A percentile compares a stretch with the other conserved stretches of the same genome.
Evolutionary conservation across 2,113 vertebrate species (phyloP).

Genomic region (Brachypteracias leptosomus): DNA sequence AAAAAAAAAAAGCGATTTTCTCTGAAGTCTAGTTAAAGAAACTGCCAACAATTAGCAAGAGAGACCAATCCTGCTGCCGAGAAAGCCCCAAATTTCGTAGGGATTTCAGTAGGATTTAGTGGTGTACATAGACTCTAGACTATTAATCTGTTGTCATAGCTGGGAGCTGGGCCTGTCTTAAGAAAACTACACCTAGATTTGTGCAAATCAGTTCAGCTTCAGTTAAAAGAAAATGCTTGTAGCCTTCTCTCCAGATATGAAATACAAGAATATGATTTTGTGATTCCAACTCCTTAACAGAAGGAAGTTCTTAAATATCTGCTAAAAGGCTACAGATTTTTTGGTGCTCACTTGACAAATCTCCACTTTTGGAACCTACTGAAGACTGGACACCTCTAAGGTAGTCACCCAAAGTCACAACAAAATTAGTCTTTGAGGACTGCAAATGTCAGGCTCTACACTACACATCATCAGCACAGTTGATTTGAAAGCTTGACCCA

Average conservation of each 20-base stretch:
- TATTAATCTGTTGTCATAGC: background rate
- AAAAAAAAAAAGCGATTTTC: background rate
- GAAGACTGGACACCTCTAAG: background rate
- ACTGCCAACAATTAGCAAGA: constrained; percentile 1
- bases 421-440: background rate
- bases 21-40: constrained; percentile 52
- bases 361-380: background rate
- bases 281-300: background rate
- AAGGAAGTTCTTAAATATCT: background rate
- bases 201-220: background rate
- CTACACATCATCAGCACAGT: background rate
- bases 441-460: background rate
- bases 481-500: background rate
- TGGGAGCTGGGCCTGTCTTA: background rate
- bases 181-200: background rate
- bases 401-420: background rate
- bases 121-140: background rate
- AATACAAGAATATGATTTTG: background rate
- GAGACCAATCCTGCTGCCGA: background rate
- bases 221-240: background rate
- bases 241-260: background rate
- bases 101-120: background rate
- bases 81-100: background rate
- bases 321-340: background rate
- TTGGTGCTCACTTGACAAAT: background rate